Evolutionary conservation across 2,888 invertebrate genomes (phyloP).

Genomic region (Trichogramma dendrolimi): DNA sequence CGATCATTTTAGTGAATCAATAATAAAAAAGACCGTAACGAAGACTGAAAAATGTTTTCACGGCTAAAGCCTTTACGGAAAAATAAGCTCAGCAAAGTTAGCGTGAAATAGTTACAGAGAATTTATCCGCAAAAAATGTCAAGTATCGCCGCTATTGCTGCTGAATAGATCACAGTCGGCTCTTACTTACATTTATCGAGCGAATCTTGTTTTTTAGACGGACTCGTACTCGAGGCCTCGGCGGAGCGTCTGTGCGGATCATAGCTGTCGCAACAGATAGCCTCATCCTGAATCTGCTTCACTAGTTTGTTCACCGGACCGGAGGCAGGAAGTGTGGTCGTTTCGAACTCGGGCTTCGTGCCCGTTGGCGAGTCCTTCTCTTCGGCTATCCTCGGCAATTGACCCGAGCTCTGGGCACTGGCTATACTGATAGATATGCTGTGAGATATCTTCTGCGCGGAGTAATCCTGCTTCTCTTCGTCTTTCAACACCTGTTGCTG

Average conservation of each 20-base stretch:
- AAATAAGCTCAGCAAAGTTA: too few species aligned
- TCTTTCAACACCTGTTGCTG: conserved; percentile 28
- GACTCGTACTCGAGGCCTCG: conserved; percentile 2
- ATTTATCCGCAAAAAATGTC: too few species aligned
- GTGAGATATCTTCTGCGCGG: conserved; percentile 40
- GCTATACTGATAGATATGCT: conserved; percentile 48
- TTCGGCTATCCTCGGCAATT: conserved; percentile 79
- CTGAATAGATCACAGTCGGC: too few species aligned
- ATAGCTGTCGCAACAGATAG: conserved; percentile 15
- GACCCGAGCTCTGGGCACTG: conserved; percentile 44
- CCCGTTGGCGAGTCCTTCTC: conserved; percentile 80
- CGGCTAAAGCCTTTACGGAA: too few species aligned
- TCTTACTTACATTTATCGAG: too few species aligned
- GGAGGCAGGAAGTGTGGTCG: neutral
- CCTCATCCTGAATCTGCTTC: conserved; percentile 25
- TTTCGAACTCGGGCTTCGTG: conserved; percentile 33
- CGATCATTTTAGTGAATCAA: too few species aligned
- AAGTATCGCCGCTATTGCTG: too few species aligned
- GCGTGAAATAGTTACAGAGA: too few species aligned
- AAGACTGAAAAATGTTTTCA: too few species aligned
- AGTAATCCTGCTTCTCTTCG: conserved; percentile 42
- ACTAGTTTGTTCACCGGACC: conserved; percentile 24
- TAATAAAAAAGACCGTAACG: too few species aligned
- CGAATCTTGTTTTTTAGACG: neutral
- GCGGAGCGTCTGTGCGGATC: conserved; percentile 12